A percentile compares a stretch with the other conserved stretches of the same genome.
Conservation (phyloP, 2,113 vertebrate species). For the Grus americana region DNA sequence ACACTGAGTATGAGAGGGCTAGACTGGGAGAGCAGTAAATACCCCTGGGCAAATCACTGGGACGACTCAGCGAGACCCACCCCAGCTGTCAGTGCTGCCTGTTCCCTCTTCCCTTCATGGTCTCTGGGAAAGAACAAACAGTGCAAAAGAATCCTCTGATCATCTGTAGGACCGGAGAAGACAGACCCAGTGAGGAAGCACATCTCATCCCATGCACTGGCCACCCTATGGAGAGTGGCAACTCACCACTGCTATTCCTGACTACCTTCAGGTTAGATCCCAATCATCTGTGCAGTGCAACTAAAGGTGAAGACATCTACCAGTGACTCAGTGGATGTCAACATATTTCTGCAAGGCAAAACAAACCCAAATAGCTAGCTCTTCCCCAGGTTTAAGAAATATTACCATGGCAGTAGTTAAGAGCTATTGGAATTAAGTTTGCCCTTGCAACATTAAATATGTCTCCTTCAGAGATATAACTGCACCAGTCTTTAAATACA, state of each 20-base stretch:
- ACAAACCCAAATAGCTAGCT: not conserved
- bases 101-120: not conserved
- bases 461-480: not conserved
- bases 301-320: not conserved
- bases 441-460: not conserved
- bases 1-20: not conserved
- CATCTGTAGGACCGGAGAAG: not conserved
- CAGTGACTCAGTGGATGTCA: not conserved
- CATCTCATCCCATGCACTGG: not conserved
- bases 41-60: not conserved
- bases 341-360: not conserved
- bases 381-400: not conserved
- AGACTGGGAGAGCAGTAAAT: not conserved
- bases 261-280: not conserved
- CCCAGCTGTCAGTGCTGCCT: not conserved
- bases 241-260: not conserved
- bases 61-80: not conserved
- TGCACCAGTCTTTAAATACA: not conserved
- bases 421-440: not conserved
- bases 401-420: not conserved
- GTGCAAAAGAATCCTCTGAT: not conserved
- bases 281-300: not conserved
- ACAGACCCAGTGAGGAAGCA: not conserved
- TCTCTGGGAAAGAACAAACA: not conserved
- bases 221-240: rapidly evolving